Evolutionary conservation across 1,140 invertebrate genomes (phyloP), one percentile per base, ranked within the genome.

Genomic region (Rhysida immarginata): DNA sequence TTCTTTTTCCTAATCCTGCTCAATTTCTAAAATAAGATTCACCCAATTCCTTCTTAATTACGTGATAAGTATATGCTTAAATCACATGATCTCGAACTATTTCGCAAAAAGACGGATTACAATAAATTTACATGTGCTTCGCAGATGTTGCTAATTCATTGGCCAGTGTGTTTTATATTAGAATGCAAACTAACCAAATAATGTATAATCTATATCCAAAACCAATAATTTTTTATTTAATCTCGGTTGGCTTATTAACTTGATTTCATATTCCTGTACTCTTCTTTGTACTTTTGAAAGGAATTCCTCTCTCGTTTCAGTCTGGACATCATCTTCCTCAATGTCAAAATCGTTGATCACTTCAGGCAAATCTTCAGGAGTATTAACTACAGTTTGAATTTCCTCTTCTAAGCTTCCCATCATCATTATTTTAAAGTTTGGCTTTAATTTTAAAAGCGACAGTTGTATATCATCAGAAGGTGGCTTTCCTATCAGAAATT

Each of bases 151-250:
- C n/a, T n/a, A n/a, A n/a, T n/a, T n/a, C n/a, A n/a, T n/a, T n/a
- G n/a, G n/a, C n/a, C n/a, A n/a, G n/a, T n/a, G n/a, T n/a, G n/a
- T n/a, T n/a, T n/a, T n/a, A n/a, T n/a, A n/a, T n/a, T n/a, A 8
- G 5, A 35, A 35, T 16, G 5, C 29, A 35, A 5, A 46, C 18
- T 46, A 65, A 73, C 71, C 72, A 70, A 95, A 96, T 13, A 97
- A 70, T 8, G 93, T 98, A 64, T 98, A 96, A 71, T 98, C 94
- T 65, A 98, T 95, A 67, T 98, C 94, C 26, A 98, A 71, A 0
- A 98, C 93, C 2, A 98, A 72, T 11, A 96, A 72, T 64, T 95
- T 94, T 69, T 92, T 96, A 27, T 80, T 82, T 8, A 78, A 76
- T 42, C 92, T 72, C 8, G 87, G 79, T 55, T 84, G 78, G 74